Conservation (phyloP, 2,113 vertebrate genomes). For the Myotis brandtii region DNA sequence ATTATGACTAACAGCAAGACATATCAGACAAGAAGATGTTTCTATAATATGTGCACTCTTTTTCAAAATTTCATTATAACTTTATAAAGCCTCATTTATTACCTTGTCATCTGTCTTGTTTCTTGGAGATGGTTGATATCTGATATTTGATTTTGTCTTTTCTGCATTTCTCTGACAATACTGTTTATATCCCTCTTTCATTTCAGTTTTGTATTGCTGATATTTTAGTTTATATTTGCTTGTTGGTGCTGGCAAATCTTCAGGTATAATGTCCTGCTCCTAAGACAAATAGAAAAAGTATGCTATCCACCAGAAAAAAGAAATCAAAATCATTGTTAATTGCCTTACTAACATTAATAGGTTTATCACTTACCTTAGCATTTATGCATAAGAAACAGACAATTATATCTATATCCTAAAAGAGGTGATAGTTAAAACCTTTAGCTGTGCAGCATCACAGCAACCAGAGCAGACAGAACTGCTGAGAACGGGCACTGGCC, state of each 20-base stretch:
- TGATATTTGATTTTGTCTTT: constrained; percentile 60
- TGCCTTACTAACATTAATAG: background rate
- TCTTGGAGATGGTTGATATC: constrained; percentile 41
- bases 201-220: constrained; percentile 79
- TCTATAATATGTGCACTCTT: background rate
- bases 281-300: constrained; percentile 74
- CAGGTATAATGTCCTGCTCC: constrained; percentile 78
- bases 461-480: background rate
- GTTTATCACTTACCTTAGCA: constrained; percentile 16
- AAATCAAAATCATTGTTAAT: background rate
- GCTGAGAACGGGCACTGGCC: background rate
- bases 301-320: background rate
- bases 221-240: constrained; percentile 80
- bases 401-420: background rate
- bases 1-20: background rate
- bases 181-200: constrained; percentile 79
- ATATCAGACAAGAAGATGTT: background rate
- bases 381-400: background rate
- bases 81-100: background rate
- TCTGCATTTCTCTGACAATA: constrained; percentile 74
- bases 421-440: background rate
- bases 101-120: constrained; percentile 68
- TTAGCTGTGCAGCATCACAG: background rate
- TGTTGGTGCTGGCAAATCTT: constrained; percentile 80
- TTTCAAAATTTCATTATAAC: background rate